Base-by-base conservation (phyloP, 2,888 invertebrate species). In the Leptinotarsa peninsularis region DNA sequence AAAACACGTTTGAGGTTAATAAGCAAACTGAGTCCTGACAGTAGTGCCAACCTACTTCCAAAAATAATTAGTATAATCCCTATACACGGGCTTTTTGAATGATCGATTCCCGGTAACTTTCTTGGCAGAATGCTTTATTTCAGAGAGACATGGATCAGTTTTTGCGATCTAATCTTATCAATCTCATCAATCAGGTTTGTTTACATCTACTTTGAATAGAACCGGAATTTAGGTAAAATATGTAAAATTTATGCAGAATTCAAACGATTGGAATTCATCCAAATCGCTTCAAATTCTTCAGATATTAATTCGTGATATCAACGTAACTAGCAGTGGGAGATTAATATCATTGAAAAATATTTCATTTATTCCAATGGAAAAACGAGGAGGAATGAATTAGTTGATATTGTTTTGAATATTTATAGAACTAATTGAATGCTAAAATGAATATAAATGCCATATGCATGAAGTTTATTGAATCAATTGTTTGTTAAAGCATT, bases 251-350 rank as follows among this genome's bases (percentile, higher is more conserved):
- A 69, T 69, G 71, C 33, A 4, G 58, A 71, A 63, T 15, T 49
- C 15, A 52, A 73, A 69, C 58, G 27, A 52, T 69, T 73, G 73
- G 73, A 63, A 68, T 52, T 18, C 52, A 23, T 58, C 73, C 73
- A 73, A 69, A 69, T 54, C 60, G 15, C 66, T 63, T 43, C 27
- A 63, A 33, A 33, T 63, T 63, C 63, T n/a, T 10, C 63, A 63
- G 63, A 63, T 63, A 63, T 63, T 63, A 33, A 63, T 63, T 63
- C 63, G 33, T 33, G 63, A 33, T 33, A n/a, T 63, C 43, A n/a
- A 43, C n/a, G 7, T 17, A 10, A 63, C 63, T 43, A 43, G 33
- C n/a, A 63, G 33, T 63, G 18, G 13, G 4, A n/a, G n/a, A 63
- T 63, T 63, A 33, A 63, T n/a, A 33, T n/a, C 43, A 63, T 33